Base-by-base conservation (phyloP, 2,797 vertebrate genomes). In the Coregonus sp. region DNA sequence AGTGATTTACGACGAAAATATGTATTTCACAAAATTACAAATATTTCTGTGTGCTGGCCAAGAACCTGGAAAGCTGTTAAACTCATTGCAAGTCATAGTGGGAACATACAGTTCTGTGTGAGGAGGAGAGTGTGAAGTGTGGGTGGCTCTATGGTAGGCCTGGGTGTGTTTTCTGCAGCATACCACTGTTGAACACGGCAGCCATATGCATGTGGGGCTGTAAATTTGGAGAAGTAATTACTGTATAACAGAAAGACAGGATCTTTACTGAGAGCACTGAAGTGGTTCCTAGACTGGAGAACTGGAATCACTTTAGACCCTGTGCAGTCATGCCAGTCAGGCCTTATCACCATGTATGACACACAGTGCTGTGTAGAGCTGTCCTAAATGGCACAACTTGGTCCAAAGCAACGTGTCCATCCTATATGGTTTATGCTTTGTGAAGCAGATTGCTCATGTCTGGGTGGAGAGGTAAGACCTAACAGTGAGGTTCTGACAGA, bases 161-260 rank as follows among this genome's bases (percentile, higher is more conserved):
- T 73, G 65, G 75, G 74, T 75, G 67, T 65, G 52, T 77, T 81
- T 59, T 80, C 51, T 81, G 79, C 80, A 25, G 82, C 82, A 84
- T 25, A 63, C 75, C 82, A 75, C 72, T 50, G 83, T 68, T 80
- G 77, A 79, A 79, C 71, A 35, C 88, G 78, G 75, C 86, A 86
- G 67, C 75, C 31, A 74, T 80, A 68, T 63, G 52, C 83, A 84
- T 88, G 72, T 79, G 79, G 61, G 52, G 72, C 51, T 81, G 81
- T 78, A 81, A 83, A 78, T 70, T 79, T 31, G 80, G 61, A 82
- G 50, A 51, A 77, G 71, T 72, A 88, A 82, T 87, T 85, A 79
- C 59, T 72, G 73, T 2, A 29, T 37, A 84, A 31, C 52, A 20
- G 75, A 76, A 66, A 37, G 31, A 78, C 66, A 15, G 31, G n/a